Percentiles rank a stretch among this genome's conserved stretches.
These are phyloP conservation scores for Anthoscopus minutus DNA, from an alignment of 2,113 vertebrate genomes.

Conservation along the genomic window DNA sequence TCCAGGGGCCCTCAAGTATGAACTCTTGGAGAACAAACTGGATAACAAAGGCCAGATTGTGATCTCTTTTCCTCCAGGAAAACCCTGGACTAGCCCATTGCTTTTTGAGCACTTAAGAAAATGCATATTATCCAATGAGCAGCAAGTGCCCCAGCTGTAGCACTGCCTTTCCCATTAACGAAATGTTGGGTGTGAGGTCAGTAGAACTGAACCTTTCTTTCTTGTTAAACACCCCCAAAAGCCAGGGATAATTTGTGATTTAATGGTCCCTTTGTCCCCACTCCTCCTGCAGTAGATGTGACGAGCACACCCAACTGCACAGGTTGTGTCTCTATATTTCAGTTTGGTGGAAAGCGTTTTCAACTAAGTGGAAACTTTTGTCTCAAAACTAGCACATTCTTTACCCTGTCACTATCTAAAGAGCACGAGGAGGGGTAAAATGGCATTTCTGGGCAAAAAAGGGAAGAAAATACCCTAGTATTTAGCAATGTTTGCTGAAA, in stretches of 20 bases:
- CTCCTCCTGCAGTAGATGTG: not conserved
- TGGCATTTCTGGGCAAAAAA: not conserved
- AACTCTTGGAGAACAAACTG: conserved; percentile 51
- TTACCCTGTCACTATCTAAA: not conserved
- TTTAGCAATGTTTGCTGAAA: not conserved
- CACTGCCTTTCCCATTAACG: not conserved
- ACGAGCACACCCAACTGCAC: not conserved
- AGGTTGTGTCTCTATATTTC: not conserved
- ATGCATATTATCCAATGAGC: not conserved
- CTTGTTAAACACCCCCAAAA: not conserved
- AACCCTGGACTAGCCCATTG: conserved; percentile 28
- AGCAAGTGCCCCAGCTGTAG: not conserved
- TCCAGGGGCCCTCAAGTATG: conserved; percentile 1
- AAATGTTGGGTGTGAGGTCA: not conserved
- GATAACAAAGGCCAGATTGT: conserved; percentile 60
- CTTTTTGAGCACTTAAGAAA: not conserved
- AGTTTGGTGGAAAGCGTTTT: not conserved
- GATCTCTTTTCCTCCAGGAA: conserved; percentile 53
- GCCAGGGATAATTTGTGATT: not conserved
- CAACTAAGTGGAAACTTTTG: not conserved
- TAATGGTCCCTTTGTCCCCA: not conserved
- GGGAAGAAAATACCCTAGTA: not conserved
- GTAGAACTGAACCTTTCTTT: not conserved
- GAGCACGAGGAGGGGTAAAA: not conserved
- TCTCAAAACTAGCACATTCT: not conserved